These are phyloP conservation scores for Drosophila watanabei DNA, from an alignment of 1,140 invertebrate genomes.

Conservation along the genomic window DNA sequence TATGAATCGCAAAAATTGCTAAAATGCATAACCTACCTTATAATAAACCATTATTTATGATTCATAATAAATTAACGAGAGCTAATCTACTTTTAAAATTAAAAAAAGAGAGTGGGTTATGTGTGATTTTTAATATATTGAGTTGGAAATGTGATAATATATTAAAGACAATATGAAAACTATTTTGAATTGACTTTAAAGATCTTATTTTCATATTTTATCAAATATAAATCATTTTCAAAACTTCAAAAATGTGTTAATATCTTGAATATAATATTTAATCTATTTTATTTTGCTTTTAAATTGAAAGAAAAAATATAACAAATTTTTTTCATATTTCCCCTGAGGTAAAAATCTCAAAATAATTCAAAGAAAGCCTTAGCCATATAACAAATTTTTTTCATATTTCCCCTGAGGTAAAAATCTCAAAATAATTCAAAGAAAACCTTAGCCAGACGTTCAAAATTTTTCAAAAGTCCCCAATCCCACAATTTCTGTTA, in stretches of 20 bases:
- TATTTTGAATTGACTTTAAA: not conserved
- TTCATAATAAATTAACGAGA: not conserved
- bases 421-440: not conserved
- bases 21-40: slow-evolving; percentile 27
- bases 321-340: no score
- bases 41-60: not conserved
- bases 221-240: not conserved
- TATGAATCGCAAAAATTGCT: slow-evolving; percentile 47
- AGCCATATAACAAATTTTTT: no score
- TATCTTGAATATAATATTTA: no score
- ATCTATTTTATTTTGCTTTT: no score
- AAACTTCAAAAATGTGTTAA: not conserved
- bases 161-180: not conserved
- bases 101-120: not conserved
- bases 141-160: not conserved
- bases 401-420: not conserved
- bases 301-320: no score
- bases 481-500: not conserved
- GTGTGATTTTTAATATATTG: not conserved
- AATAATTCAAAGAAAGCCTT: not conserved
- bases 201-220: not conserved
- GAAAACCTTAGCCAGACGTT: not conserved
- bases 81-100: slow-evolving; percentile 3
- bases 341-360: not conserved
- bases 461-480: not conserved